phyloP scores from a whole-genome alignment of 2,113 vertebrate genomes.

The Gnathochromis pfefferi region DNA sequence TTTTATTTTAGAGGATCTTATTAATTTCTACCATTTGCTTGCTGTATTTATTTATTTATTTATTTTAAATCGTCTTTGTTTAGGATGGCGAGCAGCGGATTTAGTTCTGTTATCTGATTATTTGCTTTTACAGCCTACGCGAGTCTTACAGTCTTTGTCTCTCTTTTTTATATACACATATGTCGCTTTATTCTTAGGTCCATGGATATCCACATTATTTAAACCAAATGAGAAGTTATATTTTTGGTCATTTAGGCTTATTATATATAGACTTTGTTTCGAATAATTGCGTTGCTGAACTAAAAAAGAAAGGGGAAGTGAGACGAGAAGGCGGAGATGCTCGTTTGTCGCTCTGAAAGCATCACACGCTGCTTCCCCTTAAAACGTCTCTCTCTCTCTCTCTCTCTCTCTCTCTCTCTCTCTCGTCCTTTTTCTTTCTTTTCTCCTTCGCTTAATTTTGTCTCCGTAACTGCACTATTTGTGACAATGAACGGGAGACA shows the following conservation, averaged over 20 bases:
- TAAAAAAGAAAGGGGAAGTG: slow-evolving; percentile 7
- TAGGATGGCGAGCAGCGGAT: background rate
- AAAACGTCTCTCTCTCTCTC: background rate
- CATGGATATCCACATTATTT: background rate
- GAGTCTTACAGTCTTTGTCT: background rate
- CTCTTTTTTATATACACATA: background rate
- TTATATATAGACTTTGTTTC: background rate
- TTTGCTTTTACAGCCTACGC: background rate
- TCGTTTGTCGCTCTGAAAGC: background rate
- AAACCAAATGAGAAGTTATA: background rate
- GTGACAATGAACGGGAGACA: background rate
- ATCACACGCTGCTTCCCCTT: background rate
- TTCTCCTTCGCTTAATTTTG: background rate
- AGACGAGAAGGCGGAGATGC: slow-evolving; percentile 12
- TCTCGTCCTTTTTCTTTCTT: background rate
- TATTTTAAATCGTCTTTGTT: background rate
- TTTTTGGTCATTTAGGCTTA: background rate
- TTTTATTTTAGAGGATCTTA: background rate
- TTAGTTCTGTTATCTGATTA: background rate
- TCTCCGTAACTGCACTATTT: background rate
- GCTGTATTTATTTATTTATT: background rate
- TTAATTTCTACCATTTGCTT: background rate
- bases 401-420: background rate
- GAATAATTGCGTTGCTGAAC: background rate
- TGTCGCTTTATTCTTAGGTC: background rate